Evolutionary conservation across 2,113 vertebrate genomes (phyloP).

Genomic region (Callipepla californica): DNA sequence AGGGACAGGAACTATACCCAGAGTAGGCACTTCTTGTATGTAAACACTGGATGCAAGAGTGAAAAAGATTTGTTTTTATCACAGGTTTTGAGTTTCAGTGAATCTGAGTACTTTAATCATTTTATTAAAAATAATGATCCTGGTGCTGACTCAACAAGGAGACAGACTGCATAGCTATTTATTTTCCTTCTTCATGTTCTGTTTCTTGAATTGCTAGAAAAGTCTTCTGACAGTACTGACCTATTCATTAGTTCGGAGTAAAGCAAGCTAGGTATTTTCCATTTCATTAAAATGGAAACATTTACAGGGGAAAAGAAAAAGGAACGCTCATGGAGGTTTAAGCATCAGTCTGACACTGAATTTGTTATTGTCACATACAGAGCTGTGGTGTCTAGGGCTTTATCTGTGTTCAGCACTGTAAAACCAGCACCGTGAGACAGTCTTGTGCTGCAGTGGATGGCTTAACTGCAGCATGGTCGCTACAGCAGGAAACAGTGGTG

Average conservation of each 20-base stretch:
- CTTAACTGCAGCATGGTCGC: fast-evolving
- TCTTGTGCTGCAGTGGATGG: too few species aligned
- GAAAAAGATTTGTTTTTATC: neutral
- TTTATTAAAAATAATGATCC: neutral
- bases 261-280: neutral
- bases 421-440: neutral
- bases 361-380: neutral
- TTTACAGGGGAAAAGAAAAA: neutral
- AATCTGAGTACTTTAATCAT: neutral
- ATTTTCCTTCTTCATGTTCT: neutral
- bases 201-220: neutral
- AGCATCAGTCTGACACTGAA: neutral
- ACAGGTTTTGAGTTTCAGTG: neutral
- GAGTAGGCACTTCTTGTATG: neutral
- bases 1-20: neutral
- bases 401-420: neutral
- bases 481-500: neutral
- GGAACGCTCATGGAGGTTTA: neutral
- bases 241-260: neutral
- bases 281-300: neutral
- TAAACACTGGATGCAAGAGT: neutral
- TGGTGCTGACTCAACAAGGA: neutral
- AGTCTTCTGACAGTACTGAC: neutral
- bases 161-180: neutral
- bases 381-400: neutral